phyloP scores from a whole-genome alignment of 2,888 invertebrate species.

The Hirudinaria manillensis region DNA sequence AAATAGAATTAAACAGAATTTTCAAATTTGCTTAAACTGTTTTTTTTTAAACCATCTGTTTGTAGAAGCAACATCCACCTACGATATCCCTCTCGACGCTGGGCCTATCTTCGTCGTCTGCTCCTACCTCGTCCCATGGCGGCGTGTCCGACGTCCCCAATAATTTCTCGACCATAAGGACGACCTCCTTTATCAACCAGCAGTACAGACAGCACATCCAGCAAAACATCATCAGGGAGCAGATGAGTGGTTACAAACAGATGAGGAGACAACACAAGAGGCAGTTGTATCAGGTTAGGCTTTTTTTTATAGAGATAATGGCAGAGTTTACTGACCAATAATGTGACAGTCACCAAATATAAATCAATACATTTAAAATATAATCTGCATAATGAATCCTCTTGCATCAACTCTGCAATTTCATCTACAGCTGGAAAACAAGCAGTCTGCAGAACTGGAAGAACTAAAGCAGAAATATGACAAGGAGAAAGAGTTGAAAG shows the following conservation, averaged over 20 bases:
- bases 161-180: slow-evolving; percentile 50
- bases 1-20: too few species aligned
- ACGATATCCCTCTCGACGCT: slow-evolving; percentile 17
- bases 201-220: slow-evolving; percentile 73
- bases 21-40: too few species aligned
- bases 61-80: slow-evolving; percentile 12
- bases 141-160: slow-evolving; percentile 23
- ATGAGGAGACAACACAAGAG: slow-evolving; percentile 96
- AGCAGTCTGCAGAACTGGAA: slow-evolving; percentile 92
- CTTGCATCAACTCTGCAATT: too few species aligned
- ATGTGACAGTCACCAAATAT: too few species aligned
- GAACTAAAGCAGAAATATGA: slow-evolving; percentile 88
- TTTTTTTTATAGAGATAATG: not conserved
- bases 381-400: too few species aligned
- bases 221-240: slow-evolving; percentile 93
- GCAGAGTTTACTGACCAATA: too few species aligned
- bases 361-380: too few species aligned
- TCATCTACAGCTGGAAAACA: slow-evolving; percentile 72
- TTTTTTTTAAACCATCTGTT: not conserved
- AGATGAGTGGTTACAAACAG: slow-evolving; percentile 96
- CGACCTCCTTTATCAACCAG: slow-evolving; percentile 79
- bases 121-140: not conserved
- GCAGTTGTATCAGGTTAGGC: slow-evolving; percentile 62
- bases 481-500: slow-evolving; percentile 87
- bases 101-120: not conserved